phyloP scores from a whole-genome alignment of 2,888 invertebrate genomes.

The Penaeus monodon region DNA sequence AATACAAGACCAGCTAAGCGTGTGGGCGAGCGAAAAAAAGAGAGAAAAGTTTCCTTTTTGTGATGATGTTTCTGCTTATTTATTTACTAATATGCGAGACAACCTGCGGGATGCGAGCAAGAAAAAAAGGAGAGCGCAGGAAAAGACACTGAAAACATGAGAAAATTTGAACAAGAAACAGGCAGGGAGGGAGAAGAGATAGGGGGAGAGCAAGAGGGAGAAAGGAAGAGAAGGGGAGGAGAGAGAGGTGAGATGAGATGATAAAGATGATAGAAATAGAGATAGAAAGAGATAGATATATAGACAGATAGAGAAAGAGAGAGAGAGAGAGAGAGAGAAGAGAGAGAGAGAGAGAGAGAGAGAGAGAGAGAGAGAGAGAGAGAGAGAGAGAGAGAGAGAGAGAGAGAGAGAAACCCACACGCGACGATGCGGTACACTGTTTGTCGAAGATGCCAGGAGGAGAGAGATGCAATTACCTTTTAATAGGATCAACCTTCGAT shows the following conservation, averaged over 20 bases:
- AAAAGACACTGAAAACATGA: no score
- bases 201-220: neutral
- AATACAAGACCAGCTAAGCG: neutral
- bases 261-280: neutral
- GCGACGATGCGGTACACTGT: no score
- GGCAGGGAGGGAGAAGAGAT: neutral
- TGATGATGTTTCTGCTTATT: no score
- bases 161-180: neutral
- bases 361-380: constrained; percentile 10
- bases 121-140: neutral
- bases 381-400: constrained; percentile 8
- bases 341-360: constrained; percentile 3
- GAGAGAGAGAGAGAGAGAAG: constrained; percentile 5
- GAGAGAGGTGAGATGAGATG: no score
- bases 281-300: neutral
- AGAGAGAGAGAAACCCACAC: neutral
- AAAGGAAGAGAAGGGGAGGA: neutral
- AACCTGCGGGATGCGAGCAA: neutral
- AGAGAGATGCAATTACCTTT: no score
- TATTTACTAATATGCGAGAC: no score
- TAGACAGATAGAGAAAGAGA: neutral
- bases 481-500: no score
- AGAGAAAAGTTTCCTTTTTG: no score
- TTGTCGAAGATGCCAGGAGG: no score
- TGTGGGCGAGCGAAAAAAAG: neutral